These are phyloP conservation scores for Clitarchus hookeri DNA, from an alignment of 2,888 invertebrate genomes.

Conservation along the genomic window DNA sequence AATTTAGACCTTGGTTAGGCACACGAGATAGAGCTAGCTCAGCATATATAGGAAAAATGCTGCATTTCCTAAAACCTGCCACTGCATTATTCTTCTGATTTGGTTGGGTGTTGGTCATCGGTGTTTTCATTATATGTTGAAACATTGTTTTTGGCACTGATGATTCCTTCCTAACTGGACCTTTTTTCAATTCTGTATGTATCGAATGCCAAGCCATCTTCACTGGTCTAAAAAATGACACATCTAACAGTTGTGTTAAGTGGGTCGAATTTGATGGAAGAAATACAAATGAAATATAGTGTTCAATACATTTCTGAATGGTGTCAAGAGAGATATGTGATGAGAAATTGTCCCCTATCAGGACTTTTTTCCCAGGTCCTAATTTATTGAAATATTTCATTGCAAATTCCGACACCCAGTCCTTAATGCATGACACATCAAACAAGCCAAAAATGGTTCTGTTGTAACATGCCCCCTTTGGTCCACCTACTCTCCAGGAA, in stretches of 20 bases:
- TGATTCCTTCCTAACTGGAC: too few species aligned
- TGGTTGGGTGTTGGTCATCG: too few species aligned
- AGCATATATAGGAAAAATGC: too few species aligned
- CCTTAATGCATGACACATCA: conserved; percentile 30
- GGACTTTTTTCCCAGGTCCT: not conserved
- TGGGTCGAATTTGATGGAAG: conserved; percentile 17
- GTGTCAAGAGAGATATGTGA: not conserved
- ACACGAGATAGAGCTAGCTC: too few species aligned
- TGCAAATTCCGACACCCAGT: conserved; percentile 28
- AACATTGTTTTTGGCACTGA: too few species aligned
- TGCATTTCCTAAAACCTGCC: too few species aligned
- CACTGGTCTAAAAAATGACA: not conserved
- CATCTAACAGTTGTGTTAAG: not conserved
- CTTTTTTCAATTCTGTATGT: too few species aligned
- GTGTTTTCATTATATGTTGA: too few species aligned
- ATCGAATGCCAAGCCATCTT: not conserved
- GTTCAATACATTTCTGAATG: not conserved
- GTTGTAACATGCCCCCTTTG: conserved; percentile 24
- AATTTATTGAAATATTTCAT: not conserved
- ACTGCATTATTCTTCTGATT: too few species aligned
- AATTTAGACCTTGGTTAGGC: too few species aligned
- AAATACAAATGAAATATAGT: not conserved
- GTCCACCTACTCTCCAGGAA: conserved; percentile 24
- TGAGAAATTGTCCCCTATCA: conserved; percentile 5
- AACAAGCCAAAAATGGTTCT: conserved; percentile 32